A percentile compares a stretch with the other conserved stretches of the same genome.
Conservation (phyloP, 2,113 vertebrate genomes). For the Heterotilapia buettikoferi region DNA sequence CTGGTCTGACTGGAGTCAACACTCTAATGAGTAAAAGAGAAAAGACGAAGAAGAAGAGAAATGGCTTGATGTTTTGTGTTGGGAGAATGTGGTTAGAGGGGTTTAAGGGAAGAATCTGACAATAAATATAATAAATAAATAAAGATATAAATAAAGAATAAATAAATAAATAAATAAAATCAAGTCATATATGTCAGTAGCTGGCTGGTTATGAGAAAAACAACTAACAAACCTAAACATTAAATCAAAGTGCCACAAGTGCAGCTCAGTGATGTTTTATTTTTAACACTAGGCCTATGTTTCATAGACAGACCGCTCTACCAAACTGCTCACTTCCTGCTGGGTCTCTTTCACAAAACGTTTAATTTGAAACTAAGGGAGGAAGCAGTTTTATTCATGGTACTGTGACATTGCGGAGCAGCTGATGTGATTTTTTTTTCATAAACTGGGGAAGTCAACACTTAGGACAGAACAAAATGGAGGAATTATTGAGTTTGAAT, state of each 20-base stretch:
- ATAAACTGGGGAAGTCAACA: neutral
- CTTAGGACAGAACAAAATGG: neutral
- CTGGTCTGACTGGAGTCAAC: no score
- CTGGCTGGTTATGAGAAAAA: neutral
- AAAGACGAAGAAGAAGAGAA: no score
- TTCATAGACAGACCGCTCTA: neutral
- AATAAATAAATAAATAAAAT: neutral
- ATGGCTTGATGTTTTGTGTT: no score
- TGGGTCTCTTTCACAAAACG: accelerated
- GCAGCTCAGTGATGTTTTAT: neutral
- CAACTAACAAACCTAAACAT: neutral
- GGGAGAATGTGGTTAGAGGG: accelerated
- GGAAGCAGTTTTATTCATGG: neutral
- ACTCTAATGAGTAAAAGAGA: no score
- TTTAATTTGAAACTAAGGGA: neutral
- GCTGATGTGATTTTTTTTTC: neutral
- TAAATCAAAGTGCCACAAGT: accelerated
- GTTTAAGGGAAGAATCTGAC: no score
- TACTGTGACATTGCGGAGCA: neutral
- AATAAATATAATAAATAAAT: no score
- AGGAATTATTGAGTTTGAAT: neutral
- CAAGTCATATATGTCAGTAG: neutral
- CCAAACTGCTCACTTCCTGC: neutral
- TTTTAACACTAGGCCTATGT: no score
- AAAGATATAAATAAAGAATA: no score